phyloP scores from a whole-genome alignment of 2,888 invertebrate genomes.

The Drosophila mayaguana region DNA sequence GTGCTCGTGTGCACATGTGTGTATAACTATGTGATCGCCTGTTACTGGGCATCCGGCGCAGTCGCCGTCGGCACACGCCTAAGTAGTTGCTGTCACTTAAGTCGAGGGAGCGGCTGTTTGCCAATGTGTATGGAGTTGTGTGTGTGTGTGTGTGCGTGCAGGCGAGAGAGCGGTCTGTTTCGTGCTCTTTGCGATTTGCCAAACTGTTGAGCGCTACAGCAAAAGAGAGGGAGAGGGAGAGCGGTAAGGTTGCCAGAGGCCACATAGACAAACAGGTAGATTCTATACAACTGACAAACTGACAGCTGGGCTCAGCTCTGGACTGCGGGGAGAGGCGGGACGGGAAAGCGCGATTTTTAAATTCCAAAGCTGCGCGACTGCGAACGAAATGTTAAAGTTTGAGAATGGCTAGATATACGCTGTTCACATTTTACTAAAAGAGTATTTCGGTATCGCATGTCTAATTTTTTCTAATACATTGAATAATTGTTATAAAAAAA shows the following conservation, averaged over 20 bases:
- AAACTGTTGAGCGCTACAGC: slow-evolving; percentile 34
- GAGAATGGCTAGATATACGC: slow-evolving; percentile 59
- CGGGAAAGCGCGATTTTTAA: slow-evolving; percentile 66
- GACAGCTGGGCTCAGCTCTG: slow-evolving; percentile 17
- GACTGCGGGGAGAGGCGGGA: slow-evolving; percentile 5
- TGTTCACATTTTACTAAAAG: neutral
- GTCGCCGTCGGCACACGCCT: slow-evolving; percentile 59
- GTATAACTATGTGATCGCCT: slow-evolving; percentile 29
- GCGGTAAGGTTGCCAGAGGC: slow-evolving; percentile 16
- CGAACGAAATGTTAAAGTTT: slow-evolving; percentile 77
- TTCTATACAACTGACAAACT: slow-evolving; percentile 32
- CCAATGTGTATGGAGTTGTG: slow-evolving; percentile 20
- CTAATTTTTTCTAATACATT: neutral
- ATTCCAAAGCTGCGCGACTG: slow-evolving; percentile 72
- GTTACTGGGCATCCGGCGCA: slow-evolving; percentile 41
- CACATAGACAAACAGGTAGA: slow-evolving; percentile 57
- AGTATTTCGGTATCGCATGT: neutral
- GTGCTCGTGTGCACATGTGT: slow-evolving; percentile 2
- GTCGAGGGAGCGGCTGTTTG: slow-evolving; percentile 65
- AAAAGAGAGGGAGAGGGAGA: slow-evolving; percentile 10
- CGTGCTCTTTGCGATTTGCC: slow-evolving; percentile 33
- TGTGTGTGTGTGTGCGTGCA: slow-evolving; percentile 20
- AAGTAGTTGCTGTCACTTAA: slow-evolving; percentile 75
- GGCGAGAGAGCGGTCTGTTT: neutral
- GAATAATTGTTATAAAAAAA: neutral